Conservation (phyloP, 2,113 vertebrate species). For the Pao palembangensis region DNA sequence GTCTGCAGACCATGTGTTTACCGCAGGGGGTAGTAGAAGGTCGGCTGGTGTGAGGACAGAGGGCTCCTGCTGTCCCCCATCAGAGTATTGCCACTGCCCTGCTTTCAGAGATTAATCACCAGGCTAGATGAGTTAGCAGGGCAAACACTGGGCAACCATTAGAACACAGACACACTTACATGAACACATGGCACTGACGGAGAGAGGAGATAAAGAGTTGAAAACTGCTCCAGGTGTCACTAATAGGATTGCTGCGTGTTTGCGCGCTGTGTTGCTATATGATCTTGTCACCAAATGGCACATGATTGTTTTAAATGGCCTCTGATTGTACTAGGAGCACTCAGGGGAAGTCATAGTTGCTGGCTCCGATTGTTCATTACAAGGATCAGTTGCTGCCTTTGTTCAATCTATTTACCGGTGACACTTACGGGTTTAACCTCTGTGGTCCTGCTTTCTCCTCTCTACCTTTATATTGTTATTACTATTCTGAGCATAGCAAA, state of each 20-base stretch:
- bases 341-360: conserved; percentile 8
- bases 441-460: background rate
- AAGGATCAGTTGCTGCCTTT: conserved; percentile 7
- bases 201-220: conserved; percentile 15
- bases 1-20: conserved; percentile 67
- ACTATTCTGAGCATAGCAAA: conserved; percentile 3
- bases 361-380: conserved; percentile 4
- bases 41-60: conserved; percentile 42
- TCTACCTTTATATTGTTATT: background rate
- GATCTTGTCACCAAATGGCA: conserved; percentile 58
- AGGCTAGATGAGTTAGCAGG: conserved; percentile 64
- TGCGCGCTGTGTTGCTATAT: conserved; percentile 42
- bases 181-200: conserved; percentile 49
- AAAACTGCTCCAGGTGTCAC: conserved; percentile 56
- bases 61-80: conserved; percentile 56
- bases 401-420: background rate
- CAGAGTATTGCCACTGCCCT: conserved; percentile 43
- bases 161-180: conserved; percentile 49
- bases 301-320: conserved; percentile 46
- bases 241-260: conserved; percentile 66
- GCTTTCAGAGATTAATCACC: conserved; percentile 72
- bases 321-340: conserved; percentile 14
- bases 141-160: conserved; percentile 53
- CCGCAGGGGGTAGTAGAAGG: conserved; percentile 66
- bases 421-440: conserved; percentile 1